Base-by-base conservation (phyloP, 2,888 invertebrate species). In the Drosophila atripex region DNA sequence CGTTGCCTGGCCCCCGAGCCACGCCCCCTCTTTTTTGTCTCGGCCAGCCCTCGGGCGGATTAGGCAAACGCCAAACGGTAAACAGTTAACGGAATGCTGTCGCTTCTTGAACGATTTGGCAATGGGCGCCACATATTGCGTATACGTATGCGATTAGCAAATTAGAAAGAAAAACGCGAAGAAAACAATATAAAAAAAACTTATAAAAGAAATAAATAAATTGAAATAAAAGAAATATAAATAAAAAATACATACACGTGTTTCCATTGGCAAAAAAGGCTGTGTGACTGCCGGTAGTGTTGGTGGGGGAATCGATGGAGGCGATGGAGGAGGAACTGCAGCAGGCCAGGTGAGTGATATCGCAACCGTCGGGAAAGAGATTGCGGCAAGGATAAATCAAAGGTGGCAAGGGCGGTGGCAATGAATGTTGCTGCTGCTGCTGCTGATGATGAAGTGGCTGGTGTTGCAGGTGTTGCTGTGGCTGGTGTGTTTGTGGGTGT, bases 331-430 rank as follows among this genome's bases (percentile, higher is more conserved):
- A 47, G 51, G 56, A 59, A 30, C 60, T 66, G 41, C 71, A 78
- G 58, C 88, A 86, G 54, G 76, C 60, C 46, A 83, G 71, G 59
- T 89, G 87, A 39, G 82, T 80, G 49, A 89, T 88, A 70, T 89
- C 89, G 75, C 89, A 89, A 55, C 89, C 89, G 66, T 88, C 89
- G 41, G 89, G 89, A 72, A 90, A 89, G 12, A 89, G 77, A 76
- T 89, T 89, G 30, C 89, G 89, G 54, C 89, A 89, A 49, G 89
- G 89, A 83, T 89, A 90, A 28, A 89, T 88, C 30, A 88, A 56
- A n/a, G 76, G 80, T 41, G 70, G 71, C 53, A 73, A 60, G 9
- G 72, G 73, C 30, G 39, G 61, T 50, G 54, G 59, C 43, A 69
- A 32, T 3, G 49, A 41, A 39, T 47, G 46, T 4, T n/a, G 61